Evolutionary conservation across 2,888 invertebrate genomes (phyloP), one percentile per base, ranked within the genome.

Genomic region (Eupeodes latifasciatus): DNA sequence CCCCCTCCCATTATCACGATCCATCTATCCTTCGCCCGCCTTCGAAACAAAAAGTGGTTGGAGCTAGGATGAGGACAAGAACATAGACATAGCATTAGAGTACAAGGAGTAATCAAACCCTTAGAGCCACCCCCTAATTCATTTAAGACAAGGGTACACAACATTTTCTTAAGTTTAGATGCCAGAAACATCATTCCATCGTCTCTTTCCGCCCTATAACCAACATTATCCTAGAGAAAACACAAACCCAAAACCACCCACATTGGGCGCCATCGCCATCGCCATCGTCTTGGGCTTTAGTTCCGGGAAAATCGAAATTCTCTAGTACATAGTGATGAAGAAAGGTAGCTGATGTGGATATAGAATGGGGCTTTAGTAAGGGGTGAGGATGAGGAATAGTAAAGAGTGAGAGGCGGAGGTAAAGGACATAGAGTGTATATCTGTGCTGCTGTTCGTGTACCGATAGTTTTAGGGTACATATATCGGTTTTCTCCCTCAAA

Each of bases 151-250:
- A 85, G 88, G 88, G 88, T 81, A 88, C 88, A 88, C 88, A 88
- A 85, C 88, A 88, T 88, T 88, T 88, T 88, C 88, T 88, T 88
- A 88, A 88, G 88, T 88, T 88, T 88, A 88, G 88, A 88, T 88
- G 88, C 88, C 88, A 88, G 78, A 88, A 88, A 88, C 88, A 88
- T 81, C 85, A 81, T 81, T 81, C 88, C 85, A 85, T 77, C 74
- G 69, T 51, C 59, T 44, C 49, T n/a, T 12, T 40, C 57, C 69
- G 47, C 19, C 19, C 64, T 19, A 14, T 27, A 40, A 69, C 27
- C 76, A 49, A 67, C 72, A 69, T 47, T 67, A 72, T 71, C 47
- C 49, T 66, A 57, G 71, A 80, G 62, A 49, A 80, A 74, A 51
- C 1, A 19, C 19, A 71, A 47, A 67, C 19, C 57, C 44, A 67